Evolutionary conservation across 2,888 invertebrate genomes (phyloP).

Genomic region (Sminthurinus aureus): DNA sequence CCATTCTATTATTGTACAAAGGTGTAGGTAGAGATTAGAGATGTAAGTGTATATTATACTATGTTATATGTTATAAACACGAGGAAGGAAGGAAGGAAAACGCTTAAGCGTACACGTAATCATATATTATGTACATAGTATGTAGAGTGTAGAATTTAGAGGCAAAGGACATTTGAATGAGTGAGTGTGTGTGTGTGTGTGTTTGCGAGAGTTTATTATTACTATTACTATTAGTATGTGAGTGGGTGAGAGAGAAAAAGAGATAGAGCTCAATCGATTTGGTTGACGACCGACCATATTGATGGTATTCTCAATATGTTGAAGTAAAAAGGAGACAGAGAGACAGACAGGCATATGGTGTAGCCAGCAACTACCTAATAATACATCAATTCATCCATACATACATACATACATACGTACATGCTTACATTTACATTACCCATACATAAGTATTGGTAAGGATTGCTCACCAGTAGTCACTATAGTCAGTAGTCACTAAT

Average conservation of each 20-base stretch:
- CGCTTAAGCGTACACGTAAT: background rate
- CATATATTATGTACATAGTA: background rate
- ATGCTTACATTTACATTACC: background rate
- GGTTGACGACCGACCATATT: slow-evolving; percentile 31
- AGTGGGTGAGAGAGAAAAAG: background rate
- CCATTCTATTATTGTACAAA: too few species aligned
- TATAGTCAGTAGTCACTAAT: background rate
- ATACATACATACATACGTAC: too few species aligned
- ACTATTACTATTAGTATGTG: background rate
- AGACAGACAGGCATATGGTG: background rate
- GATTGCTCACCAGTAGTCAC: background rate
- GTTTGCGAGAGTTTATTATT: background rate
- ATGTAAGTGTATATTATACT: too few species aligned
- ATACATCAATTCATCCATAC: too few species aligned
- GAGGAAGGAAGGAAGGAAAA: too few species aligned
- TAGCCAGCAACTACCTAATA: background rate
- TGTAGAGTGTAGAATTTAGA: background rate
- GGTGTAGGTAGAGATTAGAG: too few species aligned
- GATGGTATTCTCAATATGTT: background rate
- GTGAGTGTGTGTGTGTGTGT: background rate
- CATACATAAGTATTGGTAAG: background rate
- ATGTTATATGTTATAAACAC: too few species aligned
- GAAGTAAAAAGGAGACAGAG: background rate
- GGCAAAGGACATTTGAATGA: background rate
- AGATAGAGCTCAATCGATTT: slow-evolving; percentile 46